Base-by-base conservation (phyloP, 2,113 vertebrate genomes). In the Nasalis larvatus region DNA sequence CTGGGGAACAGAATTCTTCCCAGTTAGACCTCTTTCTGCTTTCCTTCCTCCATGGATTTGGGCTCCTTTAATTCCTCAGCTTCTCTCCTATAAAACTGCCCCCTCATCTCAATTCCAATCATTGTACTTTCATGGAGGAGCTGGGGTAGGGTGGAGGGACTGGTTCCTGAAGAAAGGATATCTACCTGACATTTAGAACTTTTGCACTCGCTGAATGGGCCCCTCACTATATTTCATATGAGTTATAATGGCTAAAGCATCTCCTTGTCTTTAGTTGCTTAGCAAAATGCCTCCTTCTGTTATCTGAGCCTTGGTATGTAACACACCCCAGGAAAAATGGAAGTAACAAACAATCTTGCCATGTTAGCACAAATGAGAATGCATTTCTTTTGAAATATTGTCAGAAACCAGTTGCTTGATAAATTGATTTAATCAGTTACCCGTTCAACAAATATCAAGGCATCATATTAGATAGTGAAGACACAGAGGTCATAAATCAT, bases 271-370 rank as follows among this genome's bases (percentile, higher is more conserved):
- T 83, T 84, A 83, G 49, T 88, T 77, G 30, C 17, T 84, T 84
- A 84, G n/a, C n/a, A n/a, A 92, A 95, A 89, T 73, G 52, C 14
- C n/a, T 94, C 45, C n/a, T 90, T 80, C n/a, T 94, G 14, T 84
- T 80, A 73, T 35, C 37, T 18, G 27, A 92, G 27, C 69, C 60
- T 88, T 68, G 6, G 16, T 94, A 56, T 68, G 52, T 52, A 5
- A 56, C 47, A 80, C 8, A 11, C 9, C 35, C 30, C 9, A 85
- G 42, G 88, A 91, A 92, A 85, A 94, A 58, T 4, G 27, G 25
- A 83, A 74, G 63, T 56, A 71, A 47, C 77, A 71, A 96, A 60
- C 21, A 88, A 30, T 84, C 42, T 27, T 77, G 49, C 13, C 52
- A 93, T 14, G 37, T 30, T 47, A 84, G 54, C 20, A 78, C 21